A percentile compares a stretch with the other conserved stretches of the same genome.
Evolutionary conservation across 1,140 invertebrate species (phyloP).

Genomic region (Lerema accius): DNA sequence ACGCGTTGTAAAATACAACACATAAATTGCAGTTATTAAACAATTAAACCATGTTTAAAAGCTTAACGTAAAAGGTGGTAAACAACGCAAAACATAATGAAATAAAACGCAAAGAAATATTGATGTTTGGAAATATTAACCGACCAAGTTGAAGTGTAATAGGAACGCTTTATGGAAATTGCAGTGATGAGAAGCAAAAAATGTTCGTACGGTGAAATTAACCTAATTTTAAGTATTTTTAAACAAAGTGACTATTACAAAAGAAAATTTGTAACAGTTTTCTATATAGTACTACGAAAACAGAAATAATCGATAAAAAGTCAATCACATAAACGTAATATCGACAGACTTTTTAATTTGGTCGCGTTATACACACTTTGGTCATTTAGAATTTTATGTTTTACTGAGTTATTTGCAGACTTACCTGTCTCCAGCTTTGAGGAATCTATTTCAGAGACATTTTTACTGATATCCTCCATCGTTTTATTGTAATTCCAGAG

Average conservation of each 20-base stretch:
- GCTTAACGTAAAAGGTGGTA: too few species aligned
- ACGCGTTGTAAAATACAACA: too few species aligned
- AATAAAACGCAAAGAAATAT: slow-evolving; percentile 36
- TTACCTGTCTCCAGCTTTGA: slow-evolving; percentile 36
- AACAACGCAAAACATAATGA: slow-evolving; percentile 10
- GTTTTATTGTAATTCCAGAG: slow-evolving; percentile 39
- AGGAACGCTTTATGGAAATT: slow-evolving; percentile 19
- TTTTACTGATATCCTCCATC: slow-evolving; percentile 60
- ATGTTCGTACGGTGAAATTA: slow-evolving; percentile 1
- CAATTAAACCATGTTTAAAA: too few species aligned
- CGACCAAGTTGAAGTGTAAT: slow-evolving; percentile 42
- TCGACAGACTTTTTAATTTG: slow-evolving; percentile 36
- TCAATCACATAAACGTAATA: slow-evolving; percentile 34
- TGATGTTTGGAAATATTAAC: slow-evolving; percentile 58
- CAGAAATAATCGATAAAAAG: slow-evolving; percentile 23
- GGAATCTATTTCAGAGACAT: slow-evolving; percentile 41
- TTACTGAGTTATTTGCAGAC: slow-evolving; percentile 20
- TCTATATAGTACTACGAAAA: not conserved
- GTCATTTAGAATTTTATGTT: slow-evolving; percentile 29
- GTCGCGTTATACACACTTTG: slow-evolving; percentile 49
- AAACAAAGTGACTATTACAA: not conserved
- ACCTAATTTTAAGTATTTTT: not conserved
- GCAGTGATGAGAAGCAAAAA: not conserved
- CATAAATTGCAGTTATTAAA: too few species aligned
- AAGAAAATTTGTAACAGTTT: not conserved